phyloP scores from a whole-genome alignment of 2,113 vertebrate genomes.

The Phasianus colchicus region DNA sequence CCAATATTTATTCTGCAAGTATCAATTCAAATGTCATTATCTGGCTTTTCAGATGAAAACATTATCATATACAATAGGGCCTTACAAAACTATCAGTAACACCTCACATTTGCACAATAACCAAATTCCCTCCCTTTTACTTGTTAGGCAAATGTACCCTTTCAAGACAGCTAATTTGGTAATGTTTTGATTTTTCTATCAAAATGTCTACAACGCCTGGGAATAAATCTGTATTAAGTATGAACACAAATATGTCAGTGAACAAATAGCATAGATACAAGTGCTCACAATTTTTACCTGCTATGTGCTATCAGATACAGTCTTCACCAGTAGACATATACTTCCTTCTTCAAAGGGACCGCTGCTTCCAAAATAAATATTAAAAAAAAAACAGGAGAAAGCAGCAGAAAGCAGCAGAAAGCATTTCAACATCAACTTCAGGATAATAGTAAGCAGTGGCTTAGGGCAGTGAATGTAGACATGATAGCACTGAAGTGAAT shows the following conservation, averaged over 20 bases:
- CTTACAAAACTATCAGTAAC: neutral
- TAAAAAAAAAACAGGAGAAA: neutral
- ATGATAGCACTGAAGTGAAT: neutral
- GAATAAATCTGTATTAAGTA: neutral
- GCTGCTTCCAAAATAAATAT: neutral
- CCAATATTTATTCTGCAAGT: neutral
- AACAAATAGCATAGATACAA: neutral
- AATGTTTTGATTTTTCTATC: neutral
- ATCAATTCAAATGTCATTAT: constrained; percentile 1
- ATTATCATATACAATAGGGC: neutral
- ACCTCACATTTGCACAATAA: neutral
- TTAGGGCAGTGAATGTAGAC: neutral
- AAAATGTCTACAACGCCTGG: neutral
- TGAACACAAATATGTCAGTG: neutral
- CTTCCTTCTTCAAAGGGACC: neutral
- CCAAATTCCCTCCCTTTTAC: neutral
- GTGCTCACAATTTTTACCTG: neutral
- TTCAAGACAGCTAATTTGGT: neutral
- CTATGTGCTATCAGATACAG: neutral
- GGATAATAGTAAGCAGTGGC: neutral
- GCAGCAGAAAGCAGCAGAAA: neutral
- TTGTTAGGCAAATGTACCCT: neutral
- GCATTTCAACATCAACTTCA: neutral
- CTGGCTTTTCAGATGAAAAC: neutral
- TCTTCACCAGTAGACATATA: neutral